These are phyloP conservation scores for Samia ricini DNA, from an alignment of 1,140 invertebrate genomes.

Conservation along the genomic window DNA sequence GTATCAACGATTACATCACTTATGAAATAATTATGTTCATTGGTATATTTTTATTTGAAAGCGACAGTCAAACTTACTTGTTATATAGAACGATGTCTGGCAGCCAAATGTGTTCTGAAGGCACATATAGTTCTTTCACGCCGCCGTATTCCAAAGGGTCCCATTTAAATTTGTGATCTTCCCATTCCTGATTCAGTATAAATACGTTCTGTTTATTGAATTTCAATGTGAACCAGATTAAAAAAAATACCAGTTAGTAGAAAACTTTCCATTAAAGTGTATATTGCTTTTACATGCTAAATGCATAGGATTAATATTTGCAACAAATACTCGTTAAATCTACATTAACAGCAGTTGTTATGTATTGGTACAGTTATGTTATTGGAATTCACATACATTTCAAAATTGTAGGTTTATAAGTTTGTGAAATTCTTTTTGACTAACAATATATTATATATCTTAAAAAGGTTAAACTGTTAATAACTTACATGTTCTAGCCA, in stretches of 20 bases:
- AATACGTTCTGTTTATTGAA: background rate
- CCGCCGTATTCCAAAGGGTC: conserved; percentile 97
- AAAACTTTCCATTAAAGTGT: too few relatives aligned
- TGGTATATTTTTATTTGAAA: too few relatives aligned
- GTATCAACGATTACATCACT: too few relatives aligned
- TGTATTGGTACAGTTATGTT: too few relatives aligned
- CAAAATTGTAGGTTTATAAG: too few relatives aligned
- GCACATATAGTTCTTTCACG: conserved; percentile 94
- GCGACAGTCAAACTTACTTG: conserved; percentile 84
- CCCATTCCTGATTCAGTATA: conserved; percentile 87
- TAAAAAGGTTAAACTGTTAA: background rate
- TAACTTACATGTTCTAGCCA: conserved; percentile 96
- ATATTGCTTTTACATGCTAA: too few relatives aligned
- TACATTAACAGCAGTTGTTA: too few relatives aligned
- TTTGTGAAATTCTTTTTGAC: too few relatives aligned
- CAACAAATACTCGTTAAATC: too few relatives aligned
- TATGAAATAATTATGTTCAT: too few relatives aligned
- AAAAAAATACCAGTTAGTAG: background rate
- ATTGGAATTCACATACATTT: too few relatives aligned
- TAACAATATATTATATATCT: background rate
- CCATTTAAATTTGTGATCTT: conserved; percentile 98
- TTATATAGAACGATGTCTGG: conserved; percentile 98
- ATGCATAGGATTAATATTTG: too few relatives aligned
- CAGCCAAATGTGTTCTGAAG: conserved; percentile 95
- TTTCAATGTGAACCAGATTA: background rate